Evolutionary conservation across 2,888 invertebrate species (phyloP), one percentile per base, ranked within the genome.

Genomic region (Zygogramma bicolorata): DNA sequence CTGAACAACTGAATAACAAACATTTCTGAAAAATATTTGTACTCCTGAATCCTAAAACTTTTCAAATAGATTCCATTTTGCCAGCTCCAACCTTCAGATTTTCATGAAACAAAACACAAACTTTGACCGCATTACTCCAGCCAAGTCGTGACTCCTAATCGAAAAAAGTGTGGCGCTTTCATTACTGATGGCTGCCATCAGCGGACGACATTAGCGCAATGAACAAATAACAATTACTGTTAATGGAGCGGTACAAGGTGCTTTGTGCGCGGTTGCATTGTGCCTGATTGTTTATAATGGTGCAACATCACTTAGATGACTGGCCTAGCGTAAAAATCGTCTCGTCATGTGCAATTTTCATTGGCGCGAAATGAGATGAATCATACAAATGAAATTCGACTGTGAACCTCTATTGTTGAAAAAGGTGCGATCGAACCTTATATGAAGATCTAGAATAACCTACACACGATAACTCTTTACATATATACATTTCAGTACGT

Each of bases 171-270:
- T 77, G 75, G 79, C 75, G 78, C 75, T 79, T 79, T 78, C 79
- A 77, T 78, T 79, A 71, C 75, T 80, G 78, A 79, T 77, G 78
- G 76, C 77, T 62, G 76, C 77, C 76, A 80, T 80, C 78, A 80
- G 69, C 68, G 67, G 69, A 74, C 70, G 74, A 74, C 75, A 68
- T 75, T 74, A 71, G 74, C 65, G 75, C 75, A 71, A 70, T 69
- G 61, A 29, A 70, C 62, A 76, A 76, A 73, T 70, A 70, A 75
- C 70, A 74, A 75, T 76, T 75, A 74, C 72, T 57, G 34, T 66
- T 18, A 46, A 63, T 34, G 42, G 42, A 10, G 42, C 40, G 58
- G 53, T 40, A 66, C 58, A 58, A 71, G 71, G 71, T 63, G 67
- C 68, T 65, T 71, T 65, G 71, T 68, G 60, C 59, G 61, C 68